These are phyloP conservation scores for Stenolophus ochropezus DNA, from an alignment of 2,888 invertebrate species.

Conservation along the genomic window DNA sequence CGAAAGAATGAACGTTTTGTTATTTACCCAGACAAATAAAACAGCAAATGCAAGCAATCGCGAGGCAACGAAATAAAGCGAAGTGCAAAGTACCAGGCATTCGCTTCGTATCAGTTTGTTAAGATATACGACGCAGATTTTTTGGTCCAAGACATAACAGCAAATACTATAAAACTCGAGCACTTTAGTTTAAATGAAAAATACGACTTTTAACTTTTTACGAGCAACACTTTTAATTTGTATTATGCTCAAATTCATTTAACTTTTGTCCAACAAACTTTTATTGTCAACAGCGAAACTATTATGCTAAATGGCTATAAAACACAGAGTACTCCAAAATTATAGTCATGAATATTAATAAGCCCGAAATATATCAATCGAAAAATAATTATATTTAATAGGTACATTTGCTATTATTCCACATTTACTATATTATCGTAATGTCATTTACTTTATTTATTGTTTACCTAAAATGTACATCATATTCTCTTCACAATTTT, in stretches of 20 bases:
- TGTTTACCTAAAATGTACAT: no score
- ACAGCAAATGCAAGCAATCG: constrained; percentile 15
- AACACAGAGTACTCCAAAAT: no score
- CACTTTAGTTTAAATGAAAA: constrained; percentile 32
- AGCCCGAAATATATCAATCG: no score
- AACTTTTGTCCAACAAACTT: background rate
- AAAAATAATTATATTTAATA: no score
- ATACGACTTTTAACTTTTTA: background rate
- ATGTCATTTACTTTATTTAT: no score
- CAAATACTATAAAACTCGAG: constrained; percentile 22
- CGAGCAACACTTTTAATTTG: background rate
- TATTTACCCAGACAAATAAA: constrained; percentile 26
- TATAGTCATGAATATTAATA: no score
- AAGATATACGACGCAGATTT: constrained; percentile 35
- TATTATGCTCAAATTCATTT: background rate
- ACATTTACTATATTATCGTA: no score
- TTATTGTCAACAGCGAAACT: background rate
- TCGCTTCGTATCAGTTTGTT: constrained; percentile 34
- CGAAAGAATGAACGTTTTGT: constrained; percentile 32
- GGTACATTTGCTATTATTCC: no score
- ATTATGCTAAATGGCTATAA: no score
- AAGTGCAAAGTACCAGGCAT: constrained; percentile 23
- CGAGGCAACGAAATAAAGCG: constrained; percentile 32
- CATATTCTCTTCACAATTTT: no score
- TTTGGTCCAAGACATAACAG: constrained; percentile 22